Percentiles rank a stretch among this genome's conserved stretches.
Evolutionary conservation across 2,797 vertebrate genomes (phyloP).

Genomic region (Pachyuromys duprasi): DNA sequence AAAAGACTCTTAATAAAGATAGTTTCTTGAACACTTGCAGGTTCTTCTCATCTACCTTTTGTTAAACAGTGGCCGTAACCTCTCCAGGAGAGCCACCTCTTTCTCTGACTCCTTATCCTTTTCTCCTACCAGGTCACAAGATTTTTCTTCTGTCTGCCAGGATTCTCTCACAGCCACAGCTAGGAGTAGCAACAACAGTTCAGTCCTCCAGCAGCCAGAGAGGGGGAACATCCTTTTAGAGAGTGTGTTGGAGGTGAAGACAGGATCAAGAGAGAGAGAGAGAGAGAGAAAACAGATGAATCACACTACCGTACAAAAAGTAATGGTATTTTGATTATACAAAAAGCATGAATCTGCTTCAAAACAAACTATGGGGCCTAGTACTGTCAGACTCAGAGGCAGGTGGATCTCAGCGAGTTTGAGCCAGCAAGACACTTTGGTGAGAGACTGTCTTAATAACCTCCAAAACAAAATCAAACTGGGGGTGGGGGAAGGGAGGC

Average conservation of each 20-base stretch:
- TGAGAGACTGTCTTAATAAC: neutral
- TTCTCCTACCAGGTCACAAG: conserved; percentile 87
- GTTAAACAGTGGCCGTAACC: conserved; percentile 84
- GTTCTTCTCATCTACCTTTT: conserved; percentile 83
- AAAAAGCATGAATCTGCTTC: conserved; percentile 50
- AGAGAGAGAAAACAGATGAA: conserved; percentile 21
- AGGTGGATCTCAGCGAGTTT: neutral
- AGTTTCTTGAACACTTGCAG: neutral
- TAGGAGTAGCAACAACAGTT: conserved; percentile 81
- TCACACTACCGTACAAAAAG: neutral
- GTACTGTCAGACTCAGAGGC: neutral
- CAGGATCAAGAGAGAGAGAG: neutral
- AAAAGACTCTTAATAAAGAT: neutral
- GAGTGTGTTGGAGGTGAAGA: neutral
- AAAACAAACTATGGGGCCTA: neutral
- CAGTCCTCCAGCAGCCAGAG: conserved; percentile 63
- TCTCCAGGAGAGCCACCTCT: conserved; percentile 86
- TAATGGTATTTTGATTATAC: neutral
- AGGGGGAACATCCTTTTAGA: conserved; percentile 84
- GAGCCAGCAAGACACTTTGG: neutral
- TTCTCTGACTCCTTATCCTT: conserved; percentile 83
- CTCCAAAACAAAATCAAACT: neutral
- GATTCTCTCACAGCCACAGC: conserved; percentile 71
- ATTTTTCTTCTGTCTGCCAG: conserved; percentile 81
- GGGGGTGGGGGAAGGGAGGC: no score